phyloP scores from a whole-genome alignment of 2,797 vertebrate species.

The Phrynocephalus vlangalii region DNA sequence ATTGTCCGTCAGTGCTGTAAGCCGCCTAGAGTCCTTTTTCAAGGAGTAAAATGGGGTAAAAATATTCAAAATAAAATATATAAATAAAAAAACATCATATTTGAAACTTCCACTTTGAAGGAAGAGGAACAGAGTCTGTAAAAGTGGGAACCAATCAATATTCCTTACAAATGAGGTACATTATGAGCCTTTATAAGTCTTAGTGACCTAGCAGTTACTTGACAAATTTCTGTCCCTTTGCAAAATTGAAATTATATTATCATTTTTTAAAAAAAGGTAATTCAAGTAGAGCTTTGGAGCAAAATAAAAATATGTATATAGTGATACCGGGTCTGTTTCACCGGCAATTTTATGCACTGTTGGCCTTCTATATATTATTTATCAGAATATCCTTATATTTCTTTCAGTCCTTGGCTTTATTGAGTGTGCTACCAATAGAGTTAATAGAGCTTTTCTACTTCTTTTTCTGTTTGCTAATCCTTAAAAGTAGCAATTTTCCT shows the following conservation, averaged over 20 bases:
- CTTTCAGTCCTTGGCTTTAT: neutral
- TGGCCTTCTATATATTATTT: neutral
- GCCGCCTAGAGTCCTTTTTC: too few species aligned
- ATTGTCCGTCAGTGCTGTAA: too few species aligned
- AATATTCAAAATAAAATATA: too few species aligned
- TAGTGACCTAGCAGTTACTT: neutral
- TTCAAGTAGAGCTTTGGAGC: neutral
- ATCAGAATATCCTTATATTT: conserved; percentile 4
- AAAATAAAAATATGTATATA: neutral
- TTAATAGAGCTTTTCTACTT: neutral
- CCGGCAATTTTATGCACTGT: conserved; percentile 1
- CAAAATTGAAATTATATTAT: neutral
- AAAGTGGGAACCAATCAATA: neutral
- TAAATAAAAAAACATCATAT: neutral
- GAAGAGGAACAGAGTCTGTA: neutral
- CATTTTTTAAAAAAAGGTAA: neutral
- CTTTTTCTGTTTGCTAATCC: neutral
- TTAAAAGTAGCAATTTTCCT: neutral
- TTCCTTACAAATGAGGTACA: neutral
- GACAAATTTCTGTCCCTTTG: neutral
- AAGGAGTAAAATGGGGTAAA: too few species aligned
- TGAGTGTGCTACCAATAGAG: neutral
- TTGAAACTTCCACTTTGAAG: neutral
- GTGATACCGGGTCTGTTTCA: neutral
- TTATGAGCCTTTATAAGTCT: neutral